Conservation (phyloP, 2,113 vertebrate species). For the Actenoides lindsayi region DNA sequence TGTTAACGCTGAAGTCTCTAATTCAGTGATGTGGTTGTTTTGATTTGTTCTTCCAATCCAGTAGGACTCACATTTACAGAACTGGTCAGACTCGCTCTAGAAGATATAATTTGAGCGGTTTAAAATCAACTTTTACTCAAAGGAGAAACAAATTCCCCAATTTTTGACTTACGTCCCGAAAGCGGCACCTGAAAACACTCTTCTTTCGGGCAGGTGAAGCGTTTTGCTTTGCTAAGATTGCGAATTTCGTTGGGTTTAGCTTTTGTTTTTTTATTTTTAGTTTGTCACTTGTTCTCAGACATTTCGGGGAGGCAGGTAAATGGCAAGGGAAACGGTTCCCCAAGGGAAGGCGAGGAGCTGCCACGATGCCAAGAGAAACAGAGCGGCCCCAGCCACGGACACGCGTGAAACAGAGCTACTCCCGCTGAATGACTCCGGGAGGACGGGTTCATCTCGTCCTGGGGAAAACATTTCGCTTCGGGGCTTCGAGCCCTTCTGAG, state of each 20-base stretch:
- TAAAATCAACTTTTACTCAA: background rate
- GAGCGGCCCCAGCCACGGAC: background rate
- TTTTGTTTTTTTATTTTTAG: background rate
- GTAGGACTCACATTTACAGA: background rate
- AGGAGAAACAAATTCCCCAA: background rate
- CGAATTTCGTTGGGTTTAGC: background rate
- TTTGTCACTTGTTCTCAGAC: background rate
- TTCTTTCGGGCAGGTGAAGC: background rate
- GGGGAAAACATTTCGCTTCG: background rate
- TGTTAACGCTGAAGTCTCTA: conserved; percentile 8
- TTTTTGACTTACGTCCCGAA: background rate
- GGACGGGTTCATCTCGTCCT: rapidly evolving
- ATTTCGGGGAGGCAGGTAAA: background rate
- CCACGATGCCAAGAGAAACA: background rate
- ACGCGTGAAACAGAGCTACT: background rate
- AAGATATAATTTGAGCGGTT: conserved; percentile 1
- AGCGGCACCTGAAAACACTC: background rate
- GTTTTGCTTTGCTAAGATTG: background rate
- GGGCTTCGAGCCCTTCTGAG: background rate
- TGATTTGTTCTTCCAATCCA: conserved; percentile 18
- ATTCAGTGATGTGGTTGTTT: conserved; percentile 58
- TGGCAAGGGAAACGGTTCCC: background rate
- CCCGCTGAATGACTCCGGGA: background rate
- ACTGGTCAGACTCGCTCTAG: conserved; percentile 51
- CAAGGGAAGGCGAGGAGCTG: background rate